Evolutionary conservation across 2,888 invertebrate genomes (phyloP), one percentile per base, ranked within the genome.

Genomic region (Lepeophtheirus nordmannii): DNA sequence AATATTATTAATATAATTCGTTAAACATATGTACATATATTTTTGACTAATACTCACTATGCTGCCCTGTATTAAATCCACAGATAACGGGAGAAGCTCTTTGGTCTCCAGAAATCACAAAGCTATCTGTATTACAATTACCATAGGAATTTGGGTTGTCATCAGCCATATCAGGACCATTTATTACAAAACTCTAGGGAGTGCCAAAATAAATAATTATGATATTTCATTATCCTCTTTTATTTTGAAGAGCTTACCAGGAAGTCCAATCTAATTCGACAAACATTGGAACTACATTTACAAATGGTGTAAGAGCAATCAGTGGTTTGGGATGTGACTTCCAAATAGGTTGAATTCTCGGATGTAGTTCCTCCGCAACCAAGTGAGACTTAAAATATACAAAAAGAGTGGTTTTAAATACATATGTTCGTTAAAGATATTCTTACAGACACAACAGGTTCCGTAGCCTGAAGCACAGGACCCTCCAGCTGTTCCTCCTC

Each of bases 101-200:
- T n/a, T 14, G 14, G 8, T 14, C 8, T 14, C 53, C 53, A n/a
- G 53, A 46, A 8, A 46, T 8, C 8, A 8, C 8, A 17, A 46
- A 46, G 53, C 53, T 46, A 46, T 46, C 53, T 3, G 53, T 46
- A 46, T 46, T 46, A 17, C 53, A 46, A 8, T 17, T 46, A 17
- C 53, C 53, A 46, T 46, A 46, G 53, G n/a, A n/a, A 46, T 46
- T 46, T 14, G 53, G 53, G 53, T 46, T 46, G n/a, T 14, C 17
- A 17, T 46, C 53, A 46, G 17, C 53, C 14, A 17, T 17, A 5
- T n/a, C 53, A 17, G 53, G 53, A n/a, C 53, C 53, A 17, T 46
- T 46, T 5, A 46, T n/a, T 14, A 46, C 17, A 17, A 46, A 46
- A n/a, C 5, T n/a, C 53, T 46, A 46, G n/a, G 17, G 2, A 17